A percentile compares a stretch with the other conserved stretches of the same genome.
Conservation (phyloP, 2,113 vertebrate species). For the Callionymus lyra region DNA sequence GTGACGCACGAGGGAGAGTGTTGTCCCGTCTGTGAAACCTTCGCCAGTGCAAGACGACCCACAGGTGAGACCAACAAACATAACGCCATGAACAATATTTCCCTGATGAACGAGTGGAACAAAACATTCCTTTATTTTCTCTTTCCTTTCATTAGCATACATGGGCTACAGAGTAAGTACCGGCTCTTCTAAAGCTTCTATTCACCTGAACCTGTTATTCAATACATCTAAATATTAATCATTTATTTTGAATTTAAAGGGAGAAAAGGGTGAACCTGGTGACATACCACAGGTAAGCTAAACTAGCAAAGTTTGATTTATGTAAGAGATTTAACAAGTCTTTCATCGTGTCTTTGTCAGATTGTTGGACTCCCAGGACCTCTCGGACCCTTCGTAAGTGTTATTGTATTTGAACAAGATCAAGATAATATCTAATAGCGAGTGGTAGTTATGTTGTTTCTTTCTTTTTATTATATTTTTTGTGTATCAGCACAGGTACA, state of each 20-base stretch:
- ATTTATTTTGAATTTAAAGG: conserved; percentile 56
- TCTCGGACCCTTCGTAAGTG: conserved; percentile 71
- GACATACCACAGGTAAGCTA: conserved; percentile 87
- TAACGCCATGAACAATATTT: neutral
- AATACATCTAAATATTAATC: neutral
- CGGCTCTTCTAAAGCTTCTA: too few species aligned
- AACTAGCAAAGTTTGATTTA: neutral
- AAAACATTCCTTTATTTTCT: conserved; percentile 37
- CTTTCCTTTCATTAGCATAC: conserved; percentile 23
- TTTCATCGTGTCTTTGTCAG: conserved; percentile 40
- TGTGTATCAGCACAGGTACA: too few species aligned
- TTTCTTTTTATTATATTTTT: too few species aligned
- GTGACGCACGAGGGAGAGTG: conserved; percentile 77
- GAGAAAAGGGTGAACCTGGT: conserved; percentile 95
- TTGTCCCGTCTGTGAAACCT: conserved; percentile 76
- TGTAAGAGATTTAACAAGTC: neutral
- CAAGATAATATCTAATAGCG: neutral
- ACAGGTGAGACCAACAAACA: conserved; percentile 39
- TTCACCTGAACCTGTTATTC: too few species aligned
- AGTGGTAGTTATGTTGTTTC: too few species aligned
- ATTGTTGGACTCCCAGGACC: conserved; percentile 81
- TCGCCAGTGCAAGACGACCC: conserved; percentile 48
- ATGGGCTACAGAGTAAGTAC: conserved; percentile 47
- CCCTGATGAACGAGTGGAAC: conserved; percentile 14
- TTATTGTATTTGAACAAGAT: neutral